Evolutionary conservation across 2,888 invertebrate genomes (phyloP).

Genomic region (Andrena bicolor): DNA sequence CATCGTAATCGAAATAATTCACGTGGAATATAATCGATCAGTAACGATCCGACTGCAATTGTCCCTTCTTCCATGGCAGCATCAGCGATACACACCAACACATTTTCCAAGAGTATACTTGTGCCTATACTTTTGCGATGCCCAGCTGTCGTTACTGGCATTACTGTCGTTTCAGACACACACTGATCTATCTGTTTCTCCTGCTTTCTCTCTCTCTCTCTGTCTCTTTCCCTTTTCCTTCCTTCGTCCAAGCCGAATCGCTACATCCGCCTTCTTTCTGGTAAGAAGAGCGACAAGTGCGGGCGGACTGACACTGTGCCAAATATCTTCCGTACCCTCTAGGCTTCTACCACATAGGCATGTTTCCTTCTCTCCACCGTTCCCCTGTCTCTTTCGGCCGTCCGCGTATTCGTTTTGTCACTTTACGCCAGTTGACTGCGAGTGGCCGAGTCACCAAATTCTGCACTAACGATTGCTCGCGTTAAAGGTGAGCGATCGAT

Average conservation of each 20-base stretch:
- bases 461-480: neutral
- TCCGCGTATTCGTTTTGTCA: neutral
- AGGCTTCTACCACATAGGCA: constrained; percentile 32
- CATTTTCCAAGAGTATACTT: constrained; percentile 58
- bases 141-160: constrained; percentile 32
- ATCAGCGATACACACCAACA: constrained; percentile 72
- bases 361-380: constrained; percentile 22
- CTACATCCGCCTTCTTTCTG: constrained; percentile 41
- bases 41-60: constrained; percentile 82
- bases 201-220: neutral
- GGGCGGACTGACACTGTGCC: constrained; percentile 70
- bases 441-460: constrained; percentile 45
- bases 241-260: constrained; percentile 19
- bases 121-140: constrained; percentile 51
- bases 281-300: constrained; percentile 62
- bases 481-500: constrained; percentile 38
- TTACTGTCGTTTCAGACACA: constrained; percentile 73
- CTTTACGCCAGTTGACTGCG: constrained; percentile 22
- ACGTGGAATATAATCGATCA: constrained; percentile 74
- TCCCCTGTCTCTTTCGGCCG: constrained; percentile 2
- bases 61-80: constrained; percentile 74
- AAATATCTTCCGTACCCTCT: constrained; percentile 61
- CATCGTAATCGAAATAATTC: constrained; percentile 39
- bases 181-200: constrained; percentile 15
- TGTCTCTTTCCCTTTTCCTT: constrained; percentile 34